Base-by-base conservation (phyloP, 2,797 vertebrate species). In the Anabas testudineus region DNA sequence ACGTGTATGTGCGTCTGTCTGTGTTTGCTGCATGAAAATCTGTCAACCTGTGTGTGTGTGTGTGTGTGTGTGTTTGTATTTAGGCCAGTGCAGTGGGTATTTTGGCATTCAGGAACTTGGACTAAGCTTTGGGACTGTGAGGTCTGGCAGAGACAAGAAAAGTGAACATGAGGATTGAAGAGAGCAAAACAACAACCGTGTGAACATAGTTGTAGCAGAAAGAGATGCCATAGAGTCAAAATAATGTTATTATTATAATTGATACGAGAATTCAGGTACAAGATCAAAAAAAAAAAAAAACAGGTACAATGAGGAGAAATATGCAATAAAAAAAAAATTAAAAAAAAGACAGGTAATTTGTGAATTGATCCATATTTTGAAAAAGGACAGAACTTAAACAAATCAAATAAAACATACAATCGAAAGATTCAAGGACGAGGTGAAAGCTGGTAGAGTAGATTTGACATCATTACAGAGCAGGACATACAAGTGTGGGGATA, bases 51-150 rank as follows among this genome's bases (percentile, higher is more conserved):
- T 36, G 6, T 30, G 43, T 32, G 21, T 37, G 41, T 28, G 54
- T 16, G 2, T 21, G 30, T 14, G 24, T 67, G 48, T 74, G 28
- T 65, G 67, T 71, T 62, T 80, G 67, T 74, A 73, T 79, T 82
- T 72, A 81, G 59, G 67, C 47, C 75, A 77, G 43, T 65, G 58
- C 57, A 60, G 49, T 55, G 34, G 45, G 70, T 72, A 43, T 83
- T 88, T 76, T 88, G 77, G 71, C 80, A 71, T 71, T 74, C 34
- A n/a, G 59, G 34, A 49, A 51, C 52, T 48, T 84, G 76, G 80
- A 7, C 76, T 54, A 34, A 62, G 70, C 53, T 85, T 84, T 76
- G 68, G 56, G 47, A 68, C 41, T 67, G 30, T 36, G 56, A 64
- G 37, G 28, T 66, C 69, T 87, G 76, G 75, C 67, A 76, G 37